Conservation (phyloP, 2,113 vertebrate genomes). For the Gavialis gangeticus region DNA sequence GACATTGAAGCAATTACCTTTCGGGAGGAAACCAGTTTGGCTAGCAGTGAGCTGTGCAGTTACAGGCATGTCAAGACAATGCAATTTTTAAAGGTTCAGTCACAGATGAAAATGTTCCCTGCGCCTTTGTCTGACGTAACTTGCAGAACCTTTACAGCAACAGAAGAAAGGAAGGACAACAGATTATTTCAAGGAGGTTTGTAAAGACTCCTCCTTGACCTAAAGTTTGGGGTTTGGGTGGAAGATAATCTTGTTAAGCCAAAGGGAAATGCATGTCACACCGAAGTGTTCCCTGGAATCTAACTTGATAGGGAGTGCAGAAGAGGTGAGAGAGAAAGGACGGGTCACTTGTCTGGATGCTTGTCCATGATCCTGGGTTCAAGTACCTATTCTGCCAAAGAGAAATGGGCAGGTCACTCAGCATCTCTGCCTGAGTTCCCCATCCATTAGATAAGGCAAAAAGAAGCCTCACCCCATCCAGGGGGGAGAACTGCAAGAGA, state of each 20-base stretch:
- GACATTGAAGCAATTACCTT: background rate
- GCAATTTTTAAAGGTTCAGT: background rate
- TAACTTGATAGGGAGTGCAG: accelerated
- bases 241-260: background rate
- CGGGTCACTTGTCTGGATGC: background rate
- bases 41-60: background rate
- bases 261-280: background rate
- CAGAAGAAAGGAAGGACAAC: background rate
- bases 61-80: background rate
- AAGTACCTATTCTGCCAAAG: background rate
- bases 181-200: background rate
- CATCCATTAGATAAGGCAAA: background rate
- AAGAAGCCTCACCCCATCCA: background rate
- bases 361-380: background rate
- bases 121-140: background rate
- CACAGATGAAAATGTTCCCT: background rate
- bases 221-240: too few species aligned
- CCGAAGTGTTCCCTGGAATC: too few species aligned
- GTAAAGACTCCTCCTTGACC: background rate
- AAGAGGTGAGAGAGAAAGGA: background rate
- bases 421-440: background rate
- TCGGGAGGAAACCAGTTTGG: slow-evolving; percentile 13
- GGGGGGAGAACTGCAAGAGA: background rate
- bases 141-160: slow-evolving; percentile 11
- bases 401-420: background rate